Base-by-base conservation (phyloP, 2,797 vertebrate genomes). In the Gymnodraco acuticeps region DNA sequence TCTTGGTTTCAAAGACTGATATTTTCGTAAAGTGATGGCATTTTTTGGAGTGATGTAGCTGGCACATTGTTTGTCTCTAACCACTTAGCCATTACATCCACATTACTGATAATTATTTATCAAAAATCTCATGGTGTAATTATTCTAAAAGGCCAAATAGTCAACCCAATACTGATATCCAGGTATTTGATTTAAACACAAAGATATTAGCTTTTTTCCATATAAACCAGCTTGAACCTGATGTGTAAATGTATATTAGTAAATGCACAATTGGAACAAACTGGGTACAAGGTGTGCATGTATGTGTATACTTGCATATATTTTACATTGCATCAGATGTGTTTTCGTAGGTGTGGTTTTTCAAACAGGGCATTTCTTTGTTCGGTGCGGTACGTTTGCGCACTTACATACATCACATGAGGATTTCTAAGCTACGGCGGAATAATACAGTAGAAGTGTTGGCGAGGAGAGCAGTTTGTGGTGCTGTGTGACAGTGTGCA, bases 401-500 rank as follows among this genome's bases (percentile, higher is more conserved):
- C 61, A 60, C 52, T 86, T 58, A 63, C 75, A 20, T 60, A 27
- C 73, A 83, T 89, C 85, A 78, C 78, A 80, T 80, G 81, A 72
- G 77, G 62, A 80, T 80, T 84, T 85, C 74, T 73, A 75, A 87
- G 87, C 86, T 85, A 80, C 69, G 54, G 90, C 62, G 62, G 85
- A 83, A 80, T 85, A 89, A 83, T 82, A 87, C 82, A 84, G 89
- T 67, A 68, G 82, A 89, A 85, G 82, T 89, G 89, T 75, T 63
- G 81, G 88, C 70, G 73, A 87, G 82, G 81, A 90, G 87, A 92
- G 90, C 61, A 81, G 91, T 89, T 92, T 92, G 92, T 91, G 90
- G 91, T 86, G 38, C 83, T 88, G 88, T 91, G 87, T 90, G 91
- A 93, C 92, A 92, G 90, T 85, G 86, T 86, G 88, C 87, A 81